These are phyloP conservation scores for Strix occidentalis DNA, from an alignment of 2,797 vertebrate species.

Conservation along the genomic window DNA sequence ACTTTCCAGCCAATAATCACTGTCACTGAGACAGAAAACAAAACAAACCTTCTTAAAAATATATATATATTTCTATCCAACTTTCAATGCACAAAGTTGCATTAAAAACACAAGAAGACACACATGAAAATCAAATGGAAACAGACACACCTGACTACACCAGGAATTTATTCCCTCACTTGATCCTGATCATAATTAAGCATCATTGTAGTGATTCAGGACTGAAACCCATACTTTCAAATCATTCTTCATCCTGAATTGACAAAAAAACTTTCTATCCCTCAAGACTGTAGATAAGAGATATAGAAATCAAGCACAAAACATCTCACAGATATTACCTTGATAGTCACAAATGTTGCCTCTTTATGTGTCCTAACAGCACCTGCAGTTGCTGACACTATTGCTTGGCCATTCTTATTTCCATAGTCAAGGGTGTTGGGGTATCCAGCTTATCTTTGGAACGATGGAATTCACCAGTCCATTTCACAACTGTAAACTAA, in stretches of 20 bases:
- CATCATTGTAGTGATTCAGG: background rate
- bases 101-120: background rate
- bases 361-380: background rate
- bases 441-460: background rate
- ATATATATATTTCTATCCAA: background rate
- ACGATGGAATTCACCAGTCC: background rate
- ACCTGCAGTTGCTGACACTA: background rate
- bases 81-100: background rate
- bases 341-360: background rate
- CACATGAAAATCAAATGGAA: background rate
- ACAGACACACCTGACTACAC: no score
- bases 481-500: background rate
- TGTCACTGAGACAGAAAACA: background rate
- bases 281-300: accelerated
- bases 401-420: background rate
- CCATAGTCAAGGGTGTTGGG: accelerated
- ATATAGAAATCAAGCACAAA: background rate
- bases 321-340: background rate
- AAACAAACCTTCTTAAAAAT: background rate
- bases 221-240: background rate
- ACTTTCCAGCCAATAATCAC: background rate
- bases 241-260: background rate
- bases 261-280: background rate
- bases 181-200: background rate
- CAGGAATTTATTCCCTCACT: background rate